Evolutionary conservation across 92 coral and sea anemone genomes (phyloP).

Genomic region (Porites rus): DNA sequence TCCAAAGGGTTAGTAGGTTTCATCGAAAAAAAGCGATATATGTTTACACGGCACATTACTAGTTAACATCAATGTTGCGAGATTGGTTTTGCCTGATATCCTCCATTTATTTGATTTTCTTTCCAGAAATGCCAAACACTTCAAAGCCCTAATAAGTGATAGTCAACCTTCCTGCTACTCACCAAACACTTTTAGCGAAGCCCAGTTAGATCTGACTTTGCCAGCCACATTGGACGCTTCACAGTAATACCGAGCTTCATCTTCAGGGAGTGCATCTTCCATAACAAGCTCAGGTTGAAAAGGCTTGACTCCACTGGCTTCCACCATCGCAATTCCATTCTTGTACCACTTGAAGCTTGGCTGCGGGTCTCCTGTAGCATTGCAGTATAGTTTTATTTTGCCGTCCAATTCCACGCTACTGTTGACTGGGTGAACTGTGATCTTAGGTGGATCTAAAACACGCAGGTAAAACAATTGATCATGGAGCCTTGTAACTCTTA

Average conservation of each 20-base stretch:
- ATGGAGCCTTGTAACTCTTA: not conserved
- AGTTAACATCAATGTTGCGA: too few relatives aligned
- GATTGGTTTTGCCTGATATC: too few relatives aligned
- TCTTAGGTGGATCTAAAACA: conserved; percentile 73
- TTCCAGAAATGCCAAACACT: too few relatives aligned
- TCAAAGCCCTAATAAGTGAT: too few relatives aligned
- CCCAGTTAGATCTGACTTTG: conserved; percentile 59
- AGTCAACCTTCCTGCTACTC: conserved; percentile 14
- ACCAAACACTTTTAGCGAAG: conserved; percentile 81
- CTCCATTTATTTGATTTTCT: too few relatives aligned
- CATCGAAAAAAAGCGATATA: too few relatives aligned
- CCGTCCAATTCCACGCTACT: conserved; percentile 75
- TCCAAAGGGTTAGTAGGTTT: too few relatives aligned
- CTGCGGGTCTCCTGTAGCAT: conserved; percentile 82
- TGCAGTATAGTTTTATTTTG: conserved; percentile 68
- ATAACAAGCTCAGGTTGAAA: conserved; percentile 61
- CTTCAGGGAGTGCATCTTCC: conserved; percentile 58
- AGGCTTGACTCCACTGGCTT: conserved; percentile 61
- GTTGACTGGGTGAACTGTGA: conserved; percentile 81
- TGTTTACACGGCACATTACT: too few relatives aligned
- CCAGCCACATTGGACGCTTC: conserved; percentile 71
- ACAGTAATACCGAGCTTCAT: conserved; percentile 78
- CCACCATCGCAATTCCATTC: conserved; percentile 46
- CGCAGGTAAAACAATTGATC: not conserved
- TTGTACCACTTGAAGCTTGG: conserved; percentile 86